Evolutionary conservation across 2,888 invertebrate genomes (phyloP), one percentile per base, ranked within the genome.

Genomic region (Diploptera punctata): DNA sequence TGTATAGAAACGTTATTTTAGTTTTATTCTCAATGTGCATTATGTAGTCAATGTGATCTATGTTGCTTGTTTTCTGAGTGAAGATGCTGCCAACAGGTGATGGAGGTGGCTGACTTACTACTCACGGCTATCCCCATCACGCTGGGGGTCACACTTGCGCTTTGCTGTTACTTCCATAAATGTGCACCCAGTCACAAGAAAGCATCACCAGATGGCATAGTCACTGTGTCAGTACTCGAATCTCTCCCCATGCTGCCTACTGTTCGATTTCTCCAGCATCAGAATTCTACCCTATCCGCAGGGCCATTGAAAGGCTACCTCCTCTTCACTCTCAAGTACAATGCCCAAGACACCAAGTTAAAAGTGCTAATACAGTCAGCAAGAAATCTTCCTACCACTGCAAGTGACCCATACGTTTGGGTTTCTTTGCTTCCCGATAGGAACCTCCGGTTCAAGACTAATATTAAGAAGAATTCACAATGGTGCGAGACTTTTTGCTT

Each of bases 401-500:
- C 21, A 3, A 24, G 96, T 83, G 96, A 96, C 84, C 96, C 96
- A 0, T 96, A 96, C 81, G 96, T 96, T 3, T 87, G 95, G 47
- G 95, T 96, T 2, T 95, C 95, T 7, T 85, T 96, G 21, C 86
- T 96, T 54, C 96, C 96, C 0, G 96, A 96, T 82, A 96, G 96
- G 84, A 96, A 96, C 80, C 95, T 95, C 80, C 91, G 95, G 3
- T 85, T 96, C 78, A 95, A 96, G 85, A 96, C 96, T 31, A 96
- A 96, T 87, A 95, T 96, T 80, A 96, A 96, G 82, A 85, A 96
- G 74, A 88, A 95, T 75, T 96, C 96, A 0, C 86, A 95, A 77
- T 96, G 96, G 96, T 96, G 96, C 83, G 96, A 96, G 83, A 96
- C 96, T 31, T 94, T 96, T 82, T 96, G 96, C 83, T 96, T 96